phyloP scores from a whole-genome alignment of 2,888 invertebrate genomes.

The Lasioglossum figueresi region DNA sequence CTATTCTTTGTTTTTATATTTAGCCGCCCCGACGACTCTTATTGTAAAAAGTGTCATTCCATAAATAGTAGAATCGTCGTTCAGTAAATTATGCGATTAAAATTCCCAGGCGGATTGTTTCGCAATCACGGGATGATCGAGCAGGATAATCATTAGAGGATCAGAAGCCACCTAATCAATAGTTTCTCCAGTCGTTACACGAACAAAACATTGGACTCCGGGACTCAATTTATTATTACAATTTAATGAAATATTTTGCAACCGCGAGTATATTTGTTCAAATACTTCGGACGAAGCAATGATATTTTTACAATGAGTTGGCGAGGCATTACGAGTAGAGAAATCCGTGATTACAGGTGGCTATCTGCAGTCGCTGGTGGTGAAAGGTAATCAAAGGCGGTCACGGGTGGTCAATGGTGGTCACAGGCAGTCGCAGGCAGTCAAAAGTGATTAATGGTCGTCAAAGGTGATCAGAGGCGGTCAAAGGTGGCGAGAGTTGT shows the following conservation, averaged over 20 bases:
- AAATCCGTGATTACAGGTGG: slow-evolving; percentile 2
- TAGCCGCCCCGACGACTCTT: slow-evolving; percentile 16
- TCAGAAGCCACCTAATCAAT: not conserved
- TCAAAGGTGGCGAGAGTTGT: not conserved
- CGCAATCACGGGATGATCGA: not conserved
- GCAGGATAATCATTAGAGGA: slow-evolving; percentile 8
- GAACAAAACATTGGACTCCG: not conserved
- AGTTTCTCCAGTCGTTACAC: not conserved
- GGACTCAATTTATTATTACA: not conserved
- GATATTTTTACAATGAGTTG: not conserved
- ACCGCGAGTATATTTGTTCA: not conserved
- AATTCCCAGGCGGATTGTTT: not conserved
- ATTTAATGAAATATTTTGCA: slow-evolving; percentile 3
- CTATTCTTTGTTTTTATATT: slow-evolving; percentile 15
- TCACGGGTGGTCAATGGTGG: slow-evolving; percentile 6
- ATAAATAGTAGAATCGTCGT: not conserved
- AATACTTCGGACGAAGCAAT: not conserved
- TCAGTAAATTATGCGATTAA: not conserved
- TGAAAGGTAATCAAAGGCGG: slow-evolving; percentile 14
- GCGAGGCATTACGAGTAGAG: not conserved
- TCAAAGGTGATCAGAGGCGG: not conserved
- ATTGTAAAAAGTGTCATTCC: not conserved
- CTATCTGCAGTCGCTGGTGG: not conserved
- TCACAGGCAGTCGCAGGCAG: not conserved
- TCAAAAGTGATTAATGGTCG: slow-evolving; percentile 4